Evolutionary conservation across 2,888 invertebrate genomes (phyloP).

Genomic region (Galeopsomyia nigrocyanea): DNA sequence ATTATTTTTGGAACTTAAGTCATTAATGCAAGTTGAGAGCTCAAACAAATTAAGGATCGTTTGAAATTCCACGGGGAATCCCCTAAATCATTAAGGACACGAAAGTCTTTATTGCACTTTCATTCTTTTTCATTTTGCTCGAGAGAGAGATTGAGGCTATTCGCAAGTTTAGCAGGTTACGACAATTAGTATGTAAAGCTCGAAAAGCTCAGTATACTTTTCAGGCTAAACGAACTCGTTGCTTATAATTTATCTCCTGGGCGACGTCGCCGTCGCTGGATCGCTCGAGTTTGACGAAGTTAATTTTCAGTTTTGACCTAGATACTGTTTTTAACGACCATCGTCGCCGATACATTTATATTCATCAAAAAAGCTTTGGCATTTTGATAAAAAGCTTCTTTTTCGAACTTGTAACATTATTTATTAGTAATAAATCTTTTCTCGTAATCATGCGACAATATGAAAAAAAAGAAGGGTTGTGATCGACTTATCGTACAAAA

Average conservation of each 20-base stretch:
- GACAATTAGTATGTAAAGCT: constrained; percentile 61
- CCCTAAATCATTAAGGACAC: constrained; percentile 44
- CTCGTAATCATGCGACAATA: no score
- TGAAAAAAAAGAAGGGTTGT: no score
- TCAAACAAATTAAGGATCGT: constrained; percentile 45
- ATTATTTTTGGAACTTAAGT: constrained; percentile 40
- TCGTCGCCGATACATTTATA: background rate
- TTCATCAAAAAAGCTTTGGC: background rate
- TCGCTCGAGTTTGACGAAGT: constrained; percentile 33
- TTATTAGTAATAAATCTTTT: no score
- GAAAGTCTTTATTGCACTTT: constrained; percentile 45
- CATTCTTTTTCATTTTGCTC: constrained; percentile 31
- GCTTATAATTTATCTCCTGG: constrained; percentile 52
- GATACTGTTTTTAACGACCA: background rate
- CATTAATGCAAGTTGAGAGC: constrained; percentile 39
- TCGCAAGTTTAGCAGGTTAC: constrained; percentile 53
- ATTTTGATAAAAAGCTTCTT: background rate
- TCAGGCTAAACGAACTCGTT: constrained; percentile 51
- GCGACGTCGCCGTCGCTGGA: constrained; percentile 23
- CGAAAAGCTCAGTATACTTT: constrained; percentile 46
- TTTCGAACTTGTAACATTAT: no score
- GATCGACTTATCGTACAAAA: no score
- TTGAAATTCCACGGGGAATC: constrained; percentile 42
- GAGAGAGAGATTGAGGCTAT: constrained; percentile 44
- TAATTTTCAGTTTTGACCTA: constrained; percentile 7